Percentiles rank a stretch among this genome's conserved stretches.
phyloP scores from a whole-genome alignment of 2,888 invertebrate species.

The Rhingia campestris region DNA sequence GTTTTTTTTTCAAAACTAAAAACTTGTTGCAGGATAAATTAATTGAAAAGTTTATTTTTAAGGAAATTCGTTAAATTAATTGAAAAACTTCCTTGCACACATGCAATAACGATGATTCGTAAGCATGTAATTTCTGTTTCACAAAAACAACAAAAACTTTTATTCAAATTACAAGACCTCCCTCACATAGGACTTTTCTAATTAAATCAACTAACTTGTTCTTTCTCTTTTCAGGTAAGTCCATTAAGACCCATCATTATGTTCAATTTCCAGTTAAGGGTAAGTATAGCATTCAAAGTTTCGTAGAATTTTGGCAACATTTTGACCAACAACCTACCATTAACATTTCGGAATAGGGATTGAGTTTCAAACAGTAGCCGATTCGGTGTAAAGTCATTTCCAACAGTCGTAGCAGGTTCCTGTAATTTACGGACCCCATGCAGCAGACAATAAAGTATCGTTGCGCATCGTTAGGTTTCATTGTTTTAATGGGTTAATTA shows the following conservation, averaged over 20 bases:
- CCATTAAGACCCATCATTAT: neutral
- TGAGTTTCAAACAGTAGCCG: neutral
- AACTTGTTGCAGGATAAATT: slow-evolving; percentile 3
- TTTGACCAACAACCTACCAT: slow-evolving; percentile 2
- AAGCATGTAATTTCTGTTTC: too few species aligned
- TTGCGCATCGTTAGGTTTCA: slow-evolving; percentile 61
- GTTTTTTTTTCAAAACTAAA: slow-evolving; percentile 16
- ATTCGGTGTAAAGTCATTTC: neutral
- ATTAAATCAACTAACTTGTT: neutral
- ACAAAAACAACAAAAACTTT: too few species aligned
- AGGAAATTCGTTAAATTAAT: slow-evolving; percentile 8
- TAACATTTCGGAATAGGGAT: neutral
- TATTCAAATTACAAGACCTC: too few species aligned
- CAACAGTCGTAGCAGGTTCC: neutral
- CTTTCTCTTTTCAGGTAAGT: slow-evolving; percentile 58
- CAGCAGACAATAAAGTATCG: slow-evolving; percentile 37
- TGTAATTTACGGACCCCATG: neutral
- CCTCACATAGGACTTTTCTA: too few species aligned
- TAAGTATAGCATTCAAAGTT: slow-evolving; percentile 29
- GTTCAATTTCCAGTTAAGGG: slow-evolving; percentile 31
- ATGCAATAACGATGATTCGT: neutral
- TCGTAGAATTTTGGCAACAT: neutral
- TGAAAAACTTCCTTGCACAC: slow-evolving; percentile 19
- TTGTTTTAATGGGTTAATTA: slow-evolving; percentile 71
- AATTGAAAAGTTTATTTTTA: neutral